Evolutionary conservation across 2,888 invertebrate species (phyloP).

Genomic region (Arge pagana): DNA sequence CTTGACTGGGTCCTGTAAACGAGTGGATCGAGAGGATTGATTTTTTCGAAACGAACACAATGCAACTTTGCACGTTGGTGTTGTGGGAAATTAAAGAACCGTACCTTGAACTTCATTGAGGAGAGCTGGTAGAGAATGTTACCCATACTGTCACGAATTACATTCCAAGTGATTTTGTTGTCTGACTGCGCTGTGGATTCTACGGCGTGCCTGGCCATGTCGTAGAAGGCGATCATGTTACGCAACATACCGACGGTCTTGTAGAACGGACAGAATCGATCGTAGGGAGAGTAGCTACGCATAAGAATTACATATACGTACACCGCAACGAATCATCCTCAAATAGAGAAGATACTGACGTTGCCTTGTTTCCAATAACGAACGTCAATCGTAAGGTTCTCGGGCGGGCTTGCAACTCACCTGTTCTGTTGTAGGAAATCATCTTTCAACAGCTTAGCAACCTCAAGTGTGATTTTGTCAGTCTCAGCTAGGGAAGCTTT

Average conservation of each 20-base stretch:
- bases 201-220: constrained; percentile 96
- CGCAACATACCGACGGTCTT: constrained; percentile 99
- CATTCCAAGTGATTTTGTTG: constrained; percentile 98
- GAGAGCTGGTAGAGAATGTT: constrained; percentile 95
- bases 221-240: constrained; percentile 98
- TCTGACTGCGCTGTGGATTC: constrained; percentile 98
- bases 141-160: constrained; percentile 96
- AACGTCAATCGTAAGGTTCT: too few relatives aligned
- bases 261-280: constrained; percentile 99
- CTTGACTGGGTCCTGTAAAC: constrained; percentile 90
- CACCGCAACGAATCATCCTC: neutral
- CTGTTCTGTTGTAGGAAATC: constrained; percentile 99
- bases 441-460: constrained; percentile 97
- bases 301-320: constrained; percentile 4
- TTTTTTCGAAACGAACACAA: neutral
- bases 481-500: constrained; percentile 98
- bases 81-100: constrained; percentile 24
- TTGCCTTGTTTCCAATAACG: too few relatives aligned
- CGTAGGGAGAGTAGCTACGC: constrained; percentile 82
- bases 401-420: constrained; percentile 50
- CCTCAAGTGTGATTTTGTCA: constrained; percentile 98
- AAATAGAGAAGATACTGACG: too few relatives aligned
- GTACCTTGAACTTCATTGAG: constrained; percentile 98
- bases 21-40: constrained; percentile 3
- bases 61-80: neutral